A percentile compares a stretch with the other conserved stretches of the same genome.
phyloP scores from a whole-genome alignment of 2,797 vertebrate genomes.

The Poecilia wingei region DNA sequence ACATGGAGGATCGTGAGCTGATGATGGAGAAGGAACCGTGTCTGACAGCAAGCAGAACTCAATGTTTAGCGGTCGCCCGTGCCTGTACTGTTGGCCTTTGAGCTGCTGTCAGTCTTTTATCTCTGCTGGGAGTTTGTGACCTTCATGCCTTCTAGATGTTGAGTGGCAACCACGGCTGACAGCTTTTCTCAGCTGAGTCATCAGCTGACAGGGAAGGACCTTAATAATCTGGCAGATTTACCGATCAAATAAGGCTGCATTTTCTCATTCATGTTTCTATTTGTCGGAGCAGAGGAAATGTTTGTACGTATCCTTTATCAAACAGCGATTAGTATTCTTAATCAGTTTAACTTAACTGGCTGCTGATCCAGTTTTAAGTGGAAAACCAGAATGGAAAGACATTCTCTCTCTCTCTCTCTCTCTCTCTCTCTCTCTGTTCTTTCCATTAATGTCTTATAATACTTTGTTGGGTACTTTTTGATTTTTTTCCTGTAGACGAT shows the following conservation, averaged over 20 bases:
- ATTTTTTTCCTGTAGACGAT: conserved; percentile 75
- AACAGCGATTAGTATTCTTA: neutral
- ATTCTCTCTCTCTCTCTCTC: neutral
- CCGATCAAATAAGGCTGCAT: neutral
- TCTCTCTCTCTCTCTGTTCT: neutral
- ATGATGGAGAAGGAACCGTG: conserved; percentile 14
- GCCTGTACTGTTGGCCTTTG: conserved; percentile 9
- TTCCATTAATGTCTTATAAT: neutral
- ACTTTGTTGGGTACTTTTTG: conserved; percentile 9
- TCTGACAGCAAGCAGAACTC: conserved; percentile 23
- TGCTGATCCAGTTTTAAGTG: conserved; percentile 6
- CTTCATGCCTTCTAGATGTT: conserved; percentile 14
- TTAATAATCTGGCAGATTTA: conserved; percentile 6
- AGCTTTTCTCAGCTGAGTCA: conserved; percentile 10
- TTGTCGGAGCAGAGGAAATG: neutral
- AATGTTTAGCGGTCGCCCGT: conserved; percentile 26
- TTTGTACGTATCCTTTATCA: neutral
- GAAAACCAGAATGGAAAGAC: conserved; percentile 11
- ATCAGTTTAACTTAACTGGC: neutral
- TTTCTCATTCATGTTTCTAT: neutral
- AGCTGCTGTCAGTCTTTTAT: conserved; percentile 23
- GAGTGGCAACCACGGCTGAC: conserved; percentile 24
- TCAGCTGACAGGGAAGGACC: conserved; percentile 5
- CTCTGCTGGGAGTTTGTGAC: conserved; percentile 32
- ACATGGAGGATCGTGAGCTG: conserved; percentile 19